phyloP scores from a whole-genome alignment of 2,888 invertebrate genomes.

The Macrophya alboannulata region DNA sequence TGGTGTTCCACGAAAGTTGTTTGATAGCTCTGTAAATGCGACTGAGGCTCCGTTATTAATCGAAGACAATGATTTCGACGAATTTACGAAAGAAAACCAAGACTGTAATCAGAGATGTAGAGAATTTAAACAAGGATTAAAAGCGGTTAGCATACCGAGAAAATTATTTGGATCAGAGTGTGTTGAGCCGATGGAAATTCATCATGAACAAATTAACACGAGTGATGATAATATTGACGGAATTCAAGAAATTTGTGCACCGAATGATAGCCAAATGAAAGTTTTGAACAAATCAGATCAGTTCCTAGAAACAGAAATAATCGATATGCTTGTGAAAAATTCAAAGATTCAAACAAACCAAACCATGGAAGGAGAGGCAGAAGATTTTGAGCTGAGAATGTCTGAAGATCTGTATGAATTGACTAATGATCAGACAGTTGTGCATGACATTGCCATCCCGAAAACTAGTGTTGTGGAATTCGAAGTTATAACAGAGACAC shows the following conservation, averaged over 20 bases:
- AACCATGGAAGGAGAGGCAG: constrained; percentile 56
- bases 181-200: constrained; percentile 58
- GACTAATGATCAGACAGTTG: background rate
- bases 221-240: constrained; percentile 43
- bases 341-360: background rate
- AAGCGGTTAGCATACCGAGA: constrained; percentile 59
- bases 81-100: constrained; percentile 25
- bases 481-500: constrained; percentile 60
- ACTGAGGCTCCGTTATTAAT: constrained; percentile 79
- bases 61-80: constrained; percentile 70
- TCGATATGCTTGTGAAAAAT: background rate
- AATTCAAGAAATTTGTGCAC: background rate
- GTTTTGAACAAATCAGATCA: background rate
- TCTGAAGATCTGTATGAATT: constrained; percentile 50
- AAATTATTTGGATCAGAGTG: constrained; percentile 63
- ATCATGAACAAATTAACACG: constrained; percentile 50
- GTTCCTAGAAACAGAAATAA: background rate
- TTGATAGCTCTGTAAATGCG: constrained; percentile 78
- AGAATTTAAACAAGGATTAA: constrained; percentile 59
- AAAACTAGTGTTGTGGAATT: background rate
- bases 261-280: background rate
- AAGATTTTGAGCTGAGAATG: constrained; percentile 61
- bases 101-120: constrained; percentile 54
- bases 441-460: background rate
- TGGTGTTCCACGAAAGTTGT: constrained; percentile 64